A percentile compares a stretch with the other conserved stretches of the same genome.
Evolutionary conservation across 2,797 vertebrate genomes (phyloP).

Genomic region (Myotis vivesi): DNA sequence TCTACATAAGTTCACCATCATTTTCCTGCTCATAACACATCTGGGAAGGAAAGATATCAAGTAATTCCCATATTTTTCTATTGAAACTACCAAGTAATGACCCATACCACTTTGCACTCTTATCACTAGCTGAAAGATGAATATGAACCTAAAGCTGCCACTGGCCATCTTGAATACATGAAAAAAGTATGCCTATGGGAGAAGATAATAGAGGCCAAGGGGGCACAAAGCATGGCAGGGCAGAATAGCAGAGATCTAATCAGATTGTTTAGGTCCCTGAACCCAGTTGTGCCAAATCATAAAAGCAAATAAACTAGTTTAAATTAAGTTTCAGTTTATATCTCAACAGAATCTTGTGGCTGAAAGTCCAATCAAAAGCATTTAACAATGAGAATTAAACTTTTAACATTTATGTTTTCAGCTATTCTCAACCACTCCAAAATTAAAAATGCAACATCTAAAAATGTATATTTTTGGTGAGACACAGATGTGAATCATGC

Average conservation of each 20-base stretch:
- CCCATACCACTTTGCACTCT: background rate
- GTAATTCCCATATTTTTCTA: background rate
- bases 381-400: constrained; percentile 19
- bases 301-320: background rate
- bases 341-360: background rate
- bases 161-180: background rate
- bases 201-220: background rate
- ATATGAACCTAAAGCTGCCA: background rate
- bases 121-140: background rate
- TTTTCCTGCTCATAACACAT: background rate
- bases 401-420: background rate
- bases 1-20: background rate
- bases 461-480: background rate
- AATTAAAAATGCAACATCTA: background rate
- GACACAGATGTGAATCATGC: background rate
- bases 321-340: constrained; percentile 7
- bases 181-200: background rate
- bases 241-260: background rate
- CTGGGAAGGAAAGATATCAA: background rate
- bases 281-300: background rate
- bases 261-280: background rate
- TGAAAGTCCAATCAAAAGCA: constrained; percentile 38
- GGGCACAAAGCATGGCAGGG: background rate
- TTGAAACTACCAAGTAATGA: background rate
- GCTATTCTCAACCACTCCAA: background rate